Conservation (phyloP, 2,113 vertebrate genomes). For the Cebidichthys violaceus region DNA sequence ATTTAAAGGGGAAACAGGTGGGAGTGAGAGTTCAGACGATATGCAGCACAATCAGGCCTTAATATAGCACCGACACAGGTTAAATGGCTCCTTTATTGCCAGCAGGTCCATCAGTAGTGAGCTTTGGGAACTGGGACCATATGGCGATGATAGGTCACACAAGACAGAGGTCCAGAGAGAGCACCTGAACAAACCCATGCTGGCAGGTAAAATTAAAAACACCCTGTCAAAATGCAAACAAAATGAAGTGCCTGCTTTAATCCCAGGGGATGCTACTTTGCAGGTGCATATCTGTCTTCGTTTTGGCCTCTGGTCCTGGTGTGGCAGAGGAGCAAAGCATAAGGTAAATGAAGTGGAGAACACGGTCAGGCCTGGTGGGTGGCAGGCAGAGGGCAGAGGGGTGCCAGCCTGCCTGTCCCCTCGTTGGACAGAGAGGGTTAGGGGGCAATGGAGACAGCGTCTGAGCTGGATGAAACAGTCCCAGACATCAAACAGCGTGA, state of each 20-base stretch:
- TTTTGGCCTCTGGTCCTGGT: conserved; percentile 58
- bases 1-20: conserved; percentile 2
- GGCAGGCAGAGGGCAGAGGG: conserved; percentile 61
- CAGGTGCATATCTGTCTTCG: conserved; percentile 61
- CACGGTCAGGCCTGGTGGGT: conserved; percentile 61
- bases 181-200: conserved; percentile 57
- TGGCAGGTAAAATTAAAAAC: conserved; percentile 75
- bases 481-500: conserved; percentile 64
- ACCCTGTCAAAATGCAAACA: conserved; percentile 73
- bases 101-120: conserved; percentile 41
- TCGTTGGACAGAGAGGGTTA: conserved; percentile 59
- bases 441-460: conserved; percentile 60
- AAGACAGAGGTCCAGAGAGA: conserved; percentile 67
- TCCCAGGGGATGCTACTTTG: conserved; percentile 52
- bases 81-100: conserved; percentile 54
- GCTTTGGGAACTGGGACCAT: conserved; percentile 64
- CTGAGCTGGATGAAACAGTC: conserved; percentile 58
- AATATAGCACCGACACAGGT: conserved; percentile 48
- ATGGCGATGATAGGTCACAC: conserved; percentile 68
- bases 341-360: conserved; percentile 77
- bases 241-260: conserved; percentile 67
- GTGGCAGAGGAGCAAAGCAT: conserved; percentile 60
- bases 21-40: conserved; percentile 7
- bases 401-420: conserved; percentile 63
- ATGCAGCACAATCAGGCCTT: conserved; percentile 13